Evolutionary conservation across 1,140 invertebrate species (phyloP).

Genomic region (Phthorimaea operculella): DNA sequence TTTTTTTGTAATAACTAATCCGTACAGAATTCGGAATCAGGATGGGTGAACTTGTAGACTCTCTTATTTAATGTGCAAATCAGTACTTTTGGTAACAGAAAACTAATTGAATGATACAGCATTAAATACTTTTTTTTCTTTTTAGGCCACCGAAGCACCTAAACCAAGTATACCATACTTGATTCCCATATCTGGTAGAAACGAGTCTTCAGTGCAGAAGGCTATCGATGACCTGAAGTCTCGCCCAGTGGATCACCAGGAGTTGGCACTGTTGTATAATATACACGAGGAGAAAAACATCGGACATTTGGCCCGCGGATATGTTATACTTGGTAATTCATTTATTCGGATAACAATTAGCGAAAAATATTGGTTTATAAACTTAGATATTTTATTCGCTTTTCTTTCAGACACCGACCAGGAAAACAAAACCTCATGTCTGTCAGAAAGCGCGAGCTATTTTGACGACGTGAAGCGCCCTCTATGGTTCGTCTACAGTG

Average conservation of each 20-base stretch:
- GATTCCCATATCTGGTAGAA: conserved; percentile 26
- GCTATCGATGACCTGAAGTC: conserved; percentile 23
- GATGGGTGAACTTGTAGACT: too few relatives aligned
- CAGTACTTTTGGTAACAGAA: too few relatives aligned
- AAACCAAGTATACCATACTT: conserved; percentile 23
- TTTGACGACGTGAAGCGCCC: conserved; percentile 56
- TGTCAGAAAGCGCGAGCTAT: conserved; percentile 6
- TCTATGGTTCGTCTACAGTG: conserved; percentile 87
- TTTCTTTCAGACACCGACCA: too few relatives aligned
- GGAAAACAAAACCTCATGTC: conserved; percentile 14
- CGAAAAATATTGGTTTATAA: too few relatives aligned
- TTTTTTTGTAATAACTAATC: too few relatives aligned
- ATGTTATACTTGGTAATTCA: conserved; percentile 55
- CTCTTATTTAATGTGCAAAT: too few relatives aligned
- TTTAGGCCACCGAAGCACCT: too few relatives aligned
- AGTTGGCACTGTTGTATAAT: conserved; percentile 66
- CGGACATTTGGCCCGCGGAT: conserved; percentile 72
- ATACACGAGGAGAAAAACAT: conserved; percentile 65
- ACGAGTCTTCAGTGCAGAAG: conserved; percentile 21
- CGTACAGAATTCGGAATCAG: too few relatives aligned
- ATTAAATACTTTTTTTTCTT: too few relatives aligned
- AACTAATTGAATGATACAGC: too few relatives aligned
- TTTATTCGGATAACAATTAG: too few relatives aligned
- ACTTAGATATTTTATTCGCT: too few relatives aligned
- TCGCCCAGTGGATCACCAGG: conserved; percentile 65